Base-by-base conservation (phyloP, 2,888 invertebrate genomes). In the Heterodera filipjevi region DNA sequence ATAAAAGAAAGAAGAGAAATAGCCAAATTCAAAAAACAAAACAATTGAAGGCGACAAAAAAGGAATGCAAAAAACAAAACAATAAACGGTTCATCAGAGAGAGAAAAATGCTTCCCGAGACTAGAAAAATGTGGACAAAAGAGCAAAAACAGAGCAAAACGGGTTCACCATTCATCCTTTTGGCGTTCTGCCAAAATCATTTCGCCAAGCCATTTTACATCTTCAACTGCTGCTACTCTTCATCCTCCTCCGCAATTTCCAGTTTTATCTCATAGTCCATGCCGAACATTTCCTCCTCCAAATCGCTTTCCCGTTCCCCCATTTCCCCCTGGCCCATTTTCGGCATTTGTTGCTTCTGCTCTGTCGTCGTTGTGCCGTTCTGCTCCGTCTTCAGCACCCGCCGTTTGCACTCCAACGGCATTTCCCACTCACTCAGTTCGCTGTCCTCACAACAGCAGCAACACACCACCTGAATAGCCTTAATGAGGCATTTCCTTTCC, bases 391-490 rank as follows among this genome's bases (percentile, higher is more conserved):
- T 59, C 44, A 44, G 66, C 44, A 59, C 75, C 16, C 75, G 22
- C 46, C 33, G 46, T 44, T 75, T 75, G 32, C 75, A 75, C 32
- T n/a, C 59, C 44, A 75, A 32, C 32, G 75, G 75, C 30, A 75
- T 66, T 44, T 66, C 32, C 59, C 39, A 59, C 5, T 3, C 27
- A 22, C 30, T 53, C 44, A 75, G 19, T 8, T 80, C 81, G 33
- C 53, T 66, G 66, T 46, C 75, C 44, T 81, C 71, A 22, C 53
- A 84, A 77, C 87, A 87, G 77, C 87, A 87, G 75, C 75, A 75
- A 64, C 75, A 75, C 22, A 75, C 30, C 32, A 75, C 66, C 75
- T 75, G 35, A 32, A 66, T 35, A 22, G 84, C 39, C 39, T 10
- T 39, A 39, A 39, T 39, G 12, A 39, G 12, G 27, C 71, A 27